Evolutionary conservation across 1,140 invertebrate genomes (phyloP).

Genomic region (Lysiphlebus fabarum): DNA sequence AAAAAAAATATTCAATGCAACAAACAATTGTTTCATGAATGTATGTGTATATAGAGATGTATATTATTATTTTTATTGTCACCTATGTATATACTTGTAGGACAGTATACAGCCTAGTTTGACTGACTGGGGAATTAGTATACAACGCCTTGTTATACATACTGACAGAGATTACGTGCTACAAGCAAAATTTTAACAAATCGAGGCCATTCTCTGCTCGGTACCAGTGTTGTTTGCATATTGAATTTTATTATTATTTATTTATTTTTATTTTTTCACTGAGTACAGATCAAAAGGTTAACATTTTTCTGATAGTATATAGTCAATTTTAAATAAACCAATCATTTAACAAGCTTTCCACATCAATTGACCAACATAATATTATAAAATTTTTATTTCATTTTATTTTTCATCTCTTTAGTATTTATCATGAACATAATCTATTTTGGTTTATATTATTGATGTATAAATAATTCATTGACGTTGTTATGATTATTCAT

Average conservation of each 20-base stretch:
- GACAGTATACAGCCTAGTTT: neutral
- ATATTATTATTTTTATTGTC: slow-evolving; percentile 2
- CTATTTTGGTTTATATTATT: neutral
- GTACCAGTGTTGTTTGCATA: slow-evolving; percentile 12
- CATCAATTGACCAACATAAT: slow-evolving; percentile 1
- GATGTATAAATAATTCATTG: slow-evolving; percentile 3
- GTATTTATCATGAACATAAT: neutral
- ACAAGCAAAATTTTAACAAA: slow-evolving; percentile 10
- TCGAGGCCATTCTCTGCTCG: slow-evolving; percentile 3
- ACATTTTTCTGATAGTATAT: slow-evolving; percentile 5
- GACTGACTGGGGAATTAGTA: slow-evolving; percentile 17
- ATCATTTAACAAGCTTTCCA: neutral
- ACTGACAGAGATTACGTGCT: slow-evolving; percentile 17
- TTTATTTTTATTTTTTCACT: slow-evolving; percentile 5
- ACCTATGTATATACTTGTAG: neutral
- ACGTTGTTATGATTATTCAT: neutral
- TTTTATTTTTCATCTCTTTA: neutral
- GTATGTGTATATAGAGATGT: neutral
- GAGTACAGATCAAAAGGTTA: slow-evolving; percentile 6
- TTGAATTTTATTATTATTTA: neutral
- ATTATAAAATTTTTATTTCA: slow-evolving; percentile 2
- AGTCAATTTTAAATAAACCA: neutral
- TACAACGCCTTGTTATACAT: slow-evolving; percentile 7
- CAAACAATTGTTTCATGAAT: neutral
- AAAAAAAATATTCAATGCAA: neutral